Percentiles rank a stretch among this genome's conserved stretches.
phyloP scores from a whole-genome alignment of 2,888 invertebrate species.

The Aromia moschata region DNA sequence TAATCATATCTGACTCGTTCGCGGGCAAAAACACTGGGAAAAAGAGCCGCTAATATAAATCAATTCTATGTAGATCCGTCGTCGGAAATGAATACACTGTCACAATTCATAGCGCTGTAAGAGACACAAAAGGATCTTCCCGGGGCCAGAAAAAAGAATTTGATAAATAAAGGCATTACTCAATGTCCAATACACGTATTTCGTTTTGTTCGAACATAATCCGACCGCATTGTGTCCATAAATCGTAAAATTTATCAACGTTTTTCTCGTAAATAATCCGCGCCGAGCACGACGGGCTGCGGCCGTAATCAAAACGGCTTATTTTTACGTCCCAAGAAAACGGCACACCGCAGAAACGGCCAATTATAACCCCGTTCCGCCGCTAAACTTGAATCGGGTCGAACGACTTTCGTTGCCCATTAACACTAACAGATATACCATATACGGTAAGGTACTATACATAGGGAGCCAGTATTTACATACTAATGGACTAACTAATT shows the following conservation, averaged over 20 bases:
- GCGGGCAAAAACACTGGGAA: neutral
- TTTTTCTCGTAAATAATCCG: constrained; percentile 29
- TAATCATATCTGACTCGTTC: too few relatives aligned
- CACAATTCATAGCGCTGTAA: constrained; percentile 21
- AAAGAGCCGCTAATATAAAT: neutral
- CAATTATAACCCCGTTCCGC: too few relatives aligned
- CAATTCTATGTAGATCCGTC: constrained; percentile 5
- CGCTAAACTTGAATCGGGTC: too few relatives aligned
- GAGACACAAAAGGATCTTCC: constrained; percentile 18
- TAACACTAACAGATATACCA: neutral
- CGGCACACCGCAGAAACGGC: constrained; percentile 1
- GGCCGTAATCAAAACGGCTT: constrained; percentile 18
- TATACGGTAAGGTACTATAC: neutral
- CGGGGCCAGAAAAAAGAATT: constrained; percentile 25
- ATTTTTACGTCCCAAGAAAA: constrained; percentile 12
- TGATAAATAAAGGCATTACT: constrained; percentile 36
- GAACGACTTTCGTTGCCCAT: neutral
- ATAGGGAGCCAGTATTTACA: too few relatives aligned
- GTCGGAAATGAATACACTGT: constrained; percentile 3
- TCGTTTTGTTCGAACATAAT: constrained; percentile 32
- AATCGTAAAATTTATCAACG: constrained; percentile 31
- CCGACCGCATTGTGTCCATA: constrained; percentile 33
- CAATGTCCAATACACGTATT: constrained; percentile 33
- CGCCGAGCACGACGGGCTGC: constrained; percentile 2
- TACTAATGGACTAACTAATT: too few relatives aligned